Conservation (phyloP, 2,113 vertebrate species). For the Cyphotilapia sp. region DNA sequence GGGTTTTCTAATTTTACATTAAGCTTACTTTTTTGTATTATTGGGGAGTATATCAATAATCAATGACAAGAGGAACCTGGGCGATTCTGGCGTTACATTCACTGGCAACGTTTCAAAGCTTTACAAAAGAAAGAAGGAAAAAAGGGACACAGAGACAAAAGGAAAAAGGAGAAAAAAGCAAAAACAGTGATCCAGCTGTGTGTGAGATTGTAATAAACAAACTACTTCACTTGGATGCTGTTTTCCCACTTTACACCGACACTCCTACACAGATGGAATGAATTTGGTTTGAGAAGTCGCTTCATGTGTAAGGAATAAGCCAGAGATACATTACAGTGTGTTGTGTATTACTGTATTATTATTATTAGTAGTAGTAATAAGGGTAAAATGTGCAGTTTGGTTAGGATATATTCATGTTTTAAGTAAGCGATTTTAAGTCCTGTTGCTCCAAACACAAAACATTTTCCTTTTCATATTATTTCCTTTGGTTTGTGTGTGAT, state of each 20-base stretch:
- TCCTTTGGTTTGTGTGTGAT: neutral
- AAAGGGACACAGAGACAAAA: neutral
- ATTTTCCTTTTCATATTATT: neutral
- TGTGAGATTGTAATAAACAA: neutral
- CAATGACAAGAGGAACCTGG: neutral
- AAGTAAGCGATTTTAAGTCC: neutral
- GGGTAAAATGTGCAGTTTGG: neutral
- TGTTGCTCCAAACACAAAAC: neutral
- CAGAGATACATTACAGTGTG: neutral
- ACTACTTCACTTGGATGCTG: neutral
- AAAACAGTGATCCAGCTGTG: neutral
- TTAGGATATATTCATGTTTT: neutral
- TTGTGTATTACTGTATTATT: neutral
- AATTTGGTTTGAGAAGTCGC: neutral
- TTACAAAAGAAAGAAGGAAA: neutral
- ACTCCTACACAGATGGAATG: neutral
- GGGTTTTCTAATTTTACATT: neutral
- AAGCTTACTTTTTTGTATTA: neutral
- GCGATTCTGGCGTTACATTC: neutral
- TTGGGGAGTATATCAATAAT: neutral
- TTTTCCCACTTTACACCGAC: neutral
- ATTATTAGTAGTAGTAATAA: neutral
- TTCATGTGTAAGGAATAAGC: neutral
- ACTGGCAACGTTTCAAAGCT: neutral
- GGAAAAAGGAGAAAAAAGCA: neutral